Percentiles rank a stretch among this genome's conserved stretches.
These are phyloP conservation scores for Sardinella longiceps DNA, from an alignment of 2,797 vertebrate species.

Conservation along the genomic window DNA sequence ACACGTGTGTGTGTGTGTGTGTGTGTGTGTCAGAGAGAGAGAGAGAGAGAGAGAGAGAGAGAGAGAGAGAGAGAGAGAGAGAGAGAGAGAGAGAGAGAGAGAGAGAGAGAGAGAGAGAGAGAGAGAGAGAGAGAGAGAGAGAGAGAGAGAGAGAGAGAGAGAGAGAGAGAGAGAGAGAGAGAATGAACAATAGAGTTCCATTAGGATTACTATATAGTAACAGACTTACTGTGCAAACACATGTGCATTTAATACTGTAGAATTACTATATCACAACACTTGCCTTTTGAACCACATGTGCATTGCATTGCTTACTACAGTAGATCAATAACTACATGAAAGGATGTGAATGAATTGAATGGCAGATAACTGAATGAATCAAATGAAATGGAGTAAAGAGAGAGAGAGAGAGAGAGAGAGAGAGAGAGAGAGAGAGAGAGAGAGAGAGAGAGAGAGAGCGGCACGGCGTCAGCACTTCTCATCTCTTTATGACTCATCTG, in stretches of 20 bases:
- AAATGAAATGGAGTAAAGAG: neutral
- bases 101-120: no score
- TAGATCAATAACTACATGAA: neutral
- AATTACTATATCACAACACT: neutral
- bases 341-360: neutral
- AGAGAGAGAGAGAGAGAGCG: no score
- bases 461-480: neutral
- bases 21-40: neutral
- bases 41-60: neutral
- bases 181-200: neutral
- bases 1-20: neutral
- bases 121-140: slow-evolving; percentile 18
- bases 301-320: neutral
- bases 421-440: no score
- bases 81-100: neutral
- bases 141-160: neutral
- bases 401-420: no score
- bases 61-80: slow-evolving; percentile 17
- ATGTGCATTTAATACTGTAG: neutral
- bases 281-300: neutral
- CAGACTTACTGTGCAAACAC: neutral
- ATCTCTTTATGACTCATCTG: slow-evolving; percentile 15
- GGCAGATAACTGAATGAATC: neutral
- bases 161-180: no score
- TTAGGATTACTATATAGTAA: neutral